phyloP scores from a whole-genome alignment of 2,888 invertebrate species.

The Harmothoe impar region DNA sequence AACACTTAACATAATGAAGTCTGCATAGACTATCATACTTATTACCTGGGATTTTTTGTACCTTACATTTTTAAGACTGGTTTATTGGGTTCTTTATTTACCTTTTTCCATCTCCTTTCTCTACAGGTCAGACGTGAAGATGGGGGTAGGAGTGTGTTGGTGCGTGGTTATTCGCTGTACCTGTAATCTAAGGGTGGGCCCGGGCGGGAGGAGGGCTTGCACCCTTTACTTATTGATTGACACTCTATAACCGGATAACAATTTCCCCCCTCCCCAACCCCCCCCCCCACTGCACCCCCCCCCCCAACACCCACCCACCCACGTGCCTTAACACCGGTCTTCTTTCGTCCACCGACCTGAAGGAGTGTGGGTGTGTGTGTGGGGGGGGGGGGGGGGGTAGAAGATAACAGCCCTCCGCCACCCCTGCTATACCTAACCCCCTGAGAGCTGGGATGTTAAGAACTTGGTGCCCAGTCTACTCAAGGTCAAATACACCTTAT shows the following conservation, averaged over 20 bases:
- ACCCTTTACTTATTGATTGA: conserved; percentile 61
- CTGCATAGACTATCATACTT: no score
- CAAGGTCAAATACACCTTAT: no score
- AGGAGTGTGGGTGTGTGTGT: no score
- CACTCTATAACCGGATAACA: conserved; percentile 61
- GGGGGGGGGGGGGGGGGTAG: no score
- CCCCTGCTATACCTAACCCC: no score
- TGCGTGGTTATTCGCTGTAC: neutral
- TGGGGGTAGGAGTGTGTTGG: neutral
- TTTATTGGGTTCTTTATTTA: no score
- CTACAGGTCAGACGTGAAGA: neutral
- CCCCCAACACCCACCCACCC: neutral
- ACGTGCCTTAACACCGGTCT: conserved; percentile 27
- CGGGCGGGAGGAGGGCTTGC: conserved; percentile 44
- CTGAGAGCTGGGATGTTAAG: no score
- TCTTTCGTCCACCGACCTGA: neutral
- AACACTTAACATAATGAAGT: neutral
- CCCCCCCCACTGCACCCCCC: conserved; percentile 12
- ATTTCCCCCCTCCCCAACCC: conserved; percentile 51
- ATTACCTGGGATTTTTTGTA: no score
- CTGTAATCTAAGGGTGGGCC: conserved; percentile 33
- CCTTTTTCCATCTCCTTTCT: neutral
- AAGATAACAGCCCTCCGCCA: no score
- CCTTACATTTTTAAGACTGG: no score
- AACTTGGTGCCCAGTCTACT: no score